Evolutionary conservation across 2,113 vertebrate genomes (phyloP), one percentile per base, ranked within the genome.

Genomic region (Varanus komodoensis): DNA sequence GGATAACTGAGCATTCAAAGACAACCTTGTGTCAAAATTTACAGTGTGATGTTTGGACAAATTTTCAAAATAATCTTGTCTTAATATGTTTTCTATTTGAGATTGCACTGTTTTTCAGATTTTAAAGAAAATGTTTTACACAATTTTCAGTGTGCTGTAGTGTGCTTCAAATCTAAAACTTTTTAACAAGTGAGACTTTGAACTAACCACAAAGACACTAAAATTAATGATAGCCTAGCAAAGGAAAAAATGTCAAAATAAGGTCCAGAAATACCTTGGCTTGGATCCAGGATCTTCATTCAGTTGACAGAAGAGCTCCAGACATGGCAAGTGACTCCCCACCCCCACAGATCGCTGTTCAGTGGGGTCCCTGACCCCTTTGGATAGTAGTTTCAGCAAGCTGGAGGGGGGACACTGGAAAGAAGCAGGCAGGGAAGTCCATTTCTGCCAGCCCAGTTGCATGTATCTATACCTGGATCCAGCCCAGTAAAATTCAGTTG

Each of bases 201-300:
- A 77, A 44, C 34, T 44, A 77, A 15, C 38, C 17, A 48, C 21
- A 78, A 48, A 48, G 21, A 25, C 34, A 44, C 21, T 21, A 71
- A 69, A 21, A 25, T 68, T 68, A 79, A 84, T 92, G 89, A 86
- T 95, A 93, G 91, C 92, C 34, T 75, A 57, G 54, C 54, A 54
- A 54, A 6, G 54, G 54, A 11, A 54, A 5, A 54, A 11, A 61
- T 48, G 14, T 38, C 38, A 44, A 25, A 78, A 44, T 48, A 4
- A 25, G 6, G 34, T 68, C 7, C 67, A 25, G 27, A 68, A 68
- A 68, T 27, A 14, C 25, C 21, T 68, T 68, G 61, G 61, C 61
- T 64, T 64, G 61, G 61, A 64, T 64, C 61, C 61, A 64, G 61
- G 61, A 64, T 64, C 61, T 19, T 5, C 61, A 14, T 64, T 64